Base-by-base conservation (phyloP, 2,888 invertebrate genomes). In the Thyatira batis region DNA sequence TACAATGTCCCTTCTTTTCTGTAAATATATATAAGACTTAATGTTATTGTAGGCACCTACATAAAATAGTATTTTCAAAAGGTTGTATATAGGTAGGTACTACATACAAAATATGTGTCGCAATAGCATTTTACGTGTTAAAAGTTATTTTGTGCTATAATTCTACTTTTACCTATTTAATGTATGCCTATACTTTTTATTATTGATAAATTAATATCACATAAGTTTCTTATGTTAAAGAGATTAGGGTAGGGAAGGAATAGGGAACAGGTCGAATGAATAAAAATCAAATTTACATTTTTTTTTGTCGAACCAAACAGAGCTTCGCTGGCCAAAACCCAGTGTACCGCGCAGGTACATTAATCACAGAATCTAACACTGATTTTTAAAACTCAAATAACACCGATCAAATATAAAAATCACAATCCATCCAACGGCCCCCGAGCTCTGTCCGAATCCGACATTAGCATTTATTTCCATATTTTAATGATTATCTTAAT, bases 401-500 rank as follows among this genome's bases (percentile, higher is more conserved):
- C 76, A 83, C 78, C 79, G 79, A 86, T 81, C 80, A 78, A 80
- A 81, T 87, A 87, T 85, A 87, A 88, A 88, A 89, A 87, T 85
- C 85, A 85, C 85, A 85, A 78, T 82, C 76, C 81, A 85, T 78
- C 82, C 84, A 78, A 76, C 76, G 66, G 77, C 80, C 80, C 78
- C 85, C 71, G 70, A 80, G 78, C 83, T 82, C 87, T 78, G 72
- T 74, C 77, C 71, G 66, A 67, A 65, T 67, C 73, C 80, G 79
- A 82, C 84, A 63, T 75, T 77, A 81, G 78, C 73, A 74, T 91
- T 90, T 91, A 90, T 85, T 87, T 76, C 71, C 84, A 89, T 87
- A 75, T 86, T 87, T 87, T 88, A 87, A 85, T 87, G 81, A 87
- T 87, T 87, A 89, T 82, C 87, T 86, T 87, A 87, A 82, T 71